Evolutionary conservation across 2,888 invertebrate genomes (phyloP), one percentile per base, ranked within the genome.

Genomic region (Synanthedon myopaeformis): DNA sequence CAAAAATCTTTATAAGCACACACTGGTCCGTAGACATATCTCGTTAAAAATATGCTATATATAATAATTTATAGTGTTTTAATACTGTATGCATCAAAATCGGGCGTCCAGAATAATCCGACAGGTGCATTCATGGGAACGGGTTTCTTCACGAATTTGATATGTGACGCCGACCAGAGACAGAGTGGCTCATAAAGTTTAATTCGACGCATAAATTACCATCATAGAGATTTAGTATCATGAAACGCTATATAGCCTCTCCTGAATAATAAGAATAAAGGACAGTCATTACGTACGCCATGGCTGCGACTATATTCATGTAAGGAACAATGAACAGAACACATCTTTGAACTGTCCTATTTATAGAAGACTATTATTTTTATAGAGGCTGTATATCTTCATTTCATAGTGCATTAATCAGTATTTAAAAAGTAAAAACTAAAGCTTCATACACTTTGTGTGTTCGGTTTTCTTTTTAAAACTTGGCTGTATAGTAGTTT

Each of bases 161-260:
- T 78, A 79, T 77, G 79, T 77, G 79, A 77, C 79, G 74, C 70
- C 64, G 63, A 63, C 64, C 69, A 73, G 68, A 82, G 81, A 80
- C 80, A 69, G 71, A 72, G 75, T 69, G 80, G 70, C 77, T 79
- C 74, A 76, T 75, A 77, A 77, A 79, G 57, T 75, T 80, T 77
- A 81, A 82, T 82, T 77, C 72, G 72, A 74, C 63, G 70, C 72
- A 81, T 82, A 81, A 76, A 81, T 81, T 76, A 80, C 74, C 68
- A 66, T 69, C 67, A 71, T 67, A 63, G 67, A 77, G 76, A 75
- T 76, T 75, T 74, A 79, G 70, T 69, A 70, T 70, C 67, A 58
- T 72, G 76, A 74, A 79, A 78, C 71, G 74, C 71, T 74, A 79
- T 75, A 75, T 67, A 59, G 54, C 56, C 62, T 13, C 51, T 55